Conservation (phyloP, 2,888 invertebrate species). For the Drosophila phalerata region DNA sequence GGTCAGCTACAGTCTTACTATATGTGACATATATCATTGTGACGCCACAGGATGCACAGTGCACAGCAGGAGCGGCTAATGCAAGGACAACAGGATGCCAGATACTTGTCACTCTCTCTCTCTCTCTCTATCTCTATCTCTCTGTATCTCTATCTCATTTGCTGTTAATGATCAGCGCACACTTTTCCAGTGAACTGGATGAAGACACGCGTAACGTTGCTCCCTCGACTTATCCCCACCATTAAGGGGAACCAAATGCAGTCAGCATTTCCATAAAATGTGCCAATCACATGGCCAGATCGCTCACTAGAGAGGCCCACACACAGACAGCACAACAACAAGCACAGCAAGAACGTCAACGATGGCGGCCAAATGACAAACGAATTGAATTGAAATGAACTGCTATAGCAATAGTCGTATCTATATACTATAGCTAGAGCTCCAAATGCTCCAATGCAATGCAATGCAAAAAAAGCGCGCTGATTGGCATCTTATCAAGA, state of each 20-base stretch:
- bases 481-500: slow-evolving; percentile 85
- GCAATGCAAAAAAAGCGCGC: slow-evolving; percentile 72
- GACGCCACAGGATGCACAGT: slow-evolving; percentile 66
- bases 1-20: slow-evolving; percentile 37
- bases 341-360: slow-evolving; percentile 6
- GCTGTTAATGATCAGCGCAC: slow-evolving; percentile 66
- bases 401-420: slow-evolving; percentile 46
- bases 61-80: slow-evolving; percentile 58
- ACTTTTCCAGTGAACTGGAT: slow-evolving; percentile 63
- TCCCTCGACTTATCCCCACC: neutral
- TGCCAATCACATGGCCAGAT: slow-evolving; percentile 72
- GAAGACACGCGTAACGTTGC: slow-evolving; percentile 62
- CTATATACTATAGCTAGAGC: slow-evolving; percentile 25
- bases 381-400: slow-evolving; percentile 82
- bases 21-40: slow-evolving; percentile 65
- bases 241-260: slow-evolving; percentile 38
- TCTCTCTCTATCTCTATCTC: slow-evolving; percentile 28
- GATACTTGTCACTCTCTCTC: neutral
- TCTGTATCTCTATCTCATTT: slow-evolving; percentile 71
- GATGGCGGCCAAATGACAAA: slow-evolving; percentile 76
- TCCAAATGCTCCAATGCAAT: slow-evolving; percentile 51
- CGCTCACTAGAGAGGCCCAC: slow-evolving; percentile 61
- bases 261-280: slow-evolving; percentile 78
- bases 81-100: slow-evolving; percentile 25
- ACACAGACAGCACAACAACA: slow-evolving; percentile 41